Conservation (phyloP, 2,797 vertebrate species). For the Hydrocynus forskahlii region DNA sequence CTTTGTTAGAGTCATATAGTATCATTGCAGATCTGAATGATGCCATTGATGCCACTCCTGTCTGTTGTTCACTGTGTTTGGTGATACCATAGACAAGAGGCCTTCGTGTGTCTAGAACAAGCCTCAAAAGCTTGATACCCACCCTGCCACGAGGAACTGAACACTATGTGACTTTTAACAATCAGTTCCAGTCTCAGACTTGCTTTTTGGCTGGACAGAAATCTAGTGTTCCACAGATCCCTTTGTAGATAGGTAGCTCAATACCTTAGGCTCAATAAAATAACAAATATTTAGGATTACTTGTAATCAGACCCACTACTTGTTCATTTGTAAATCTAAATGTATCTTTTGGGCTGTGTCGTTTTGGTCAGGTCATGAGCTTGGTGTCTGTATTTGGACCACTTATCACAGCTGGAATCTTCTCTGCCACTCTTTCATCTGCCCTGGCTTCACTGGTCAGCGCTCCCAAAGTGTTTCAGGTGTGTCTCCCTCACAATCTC, state of each 20-base stretch:
- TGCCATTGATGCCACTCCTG: constrained; percentile 63
- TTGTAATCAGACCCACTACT: not conserved
- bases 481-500: constrained; percentile 53
- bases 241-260: not conserved
- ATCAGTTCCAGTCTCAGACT: not conserved
- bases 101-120: not conserved
- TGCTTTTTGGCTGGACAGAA: not conserved
- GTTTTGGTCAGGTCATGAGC: constrained; percentile 86
- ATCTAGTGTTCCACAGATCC: not conserved
- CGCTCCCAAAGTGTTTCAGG: constrained; percentile 97
- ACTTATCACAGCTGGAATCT: constrained; percentile 93
- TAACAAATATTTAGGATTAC: no score
- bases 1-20: constrained; percentile 70
- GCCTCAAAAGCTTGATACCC: not conserved
- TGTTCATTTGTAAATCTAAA: not conserved
- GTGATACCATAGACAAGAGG: constrained; percentile 47
- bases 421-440: constrained; percentile 95
- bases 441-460: constrained; percentile 95
- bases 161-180: not conserved
- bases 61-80: not conserved
- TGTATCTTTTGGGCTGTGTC: not conserved
- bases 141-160: not conserved
- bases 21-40: constrained; percentile 65
- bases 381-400: constrained; percentile 93
- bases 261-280: not conserved